A percentile compares a stretch with the other conserved stretches of the same genome.
These are phyloP conservation scores for Drosophila neonasuta DNA, from an alignment of 2,888 invertebrate species.

Conservation along the genomic window DNA sequence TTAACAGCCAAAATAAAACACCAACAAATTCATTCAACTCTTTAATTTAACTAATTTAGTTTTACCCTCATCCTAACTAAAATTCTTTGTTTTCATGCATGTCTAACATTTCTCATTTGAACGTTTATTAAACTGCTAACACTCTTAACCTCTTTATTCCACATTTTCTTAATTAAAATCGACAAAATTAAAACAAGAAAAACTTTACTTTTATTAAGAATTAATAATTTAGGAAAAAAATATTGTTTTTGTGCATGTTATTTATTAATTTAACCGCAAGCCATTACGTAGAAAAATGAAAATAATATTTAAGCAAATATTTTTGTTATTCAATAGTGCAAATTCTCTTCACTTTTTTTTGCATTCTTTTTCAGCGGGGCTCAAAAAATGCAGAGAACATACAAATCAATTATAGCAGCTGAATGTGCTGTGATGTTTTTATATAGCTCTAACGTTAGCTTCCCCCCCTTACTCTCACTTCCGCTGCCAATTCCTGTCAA, in stretches of 20 bases:
- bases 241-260: background rate
- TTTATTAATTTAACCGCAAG: background rate
- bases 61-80: too few species aligned
- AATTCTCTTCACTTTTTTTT: background rate
- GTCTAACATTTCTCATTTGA: too few species aligned
- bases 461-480: background rate
- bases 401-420: conserved; percentile 69
- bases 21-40: too few species aligned
- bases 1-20: too few species aligned
- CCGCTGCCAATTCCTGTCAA: background rate
- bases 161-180: background rate
- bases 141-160: background rate
- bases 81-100: too few species aligned
- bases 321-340: background rate
- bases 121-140: background rate
- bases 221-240: background rate
- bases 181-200: background rate
- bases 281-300: background rate
- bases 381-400: conserved; percentile 30
- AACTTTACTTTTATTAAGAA: background rate
- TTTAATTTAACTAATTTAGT: too few species aligned
- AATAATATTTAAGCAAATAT: conserved; percentile 1
- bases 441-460: conserved; percentile 1
- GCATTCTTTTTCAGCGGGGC: conserved; percentile 1
- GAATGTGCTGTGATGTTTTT: conserved; percentile 30